A percentile compares a stretch with the other conserved stretches of the same genome.
These are phyloP conservation scores for Trissolcus basalis DNA, from an alignment of 1,140 invertebrate species.

Conservation along the genomic window DNA sequence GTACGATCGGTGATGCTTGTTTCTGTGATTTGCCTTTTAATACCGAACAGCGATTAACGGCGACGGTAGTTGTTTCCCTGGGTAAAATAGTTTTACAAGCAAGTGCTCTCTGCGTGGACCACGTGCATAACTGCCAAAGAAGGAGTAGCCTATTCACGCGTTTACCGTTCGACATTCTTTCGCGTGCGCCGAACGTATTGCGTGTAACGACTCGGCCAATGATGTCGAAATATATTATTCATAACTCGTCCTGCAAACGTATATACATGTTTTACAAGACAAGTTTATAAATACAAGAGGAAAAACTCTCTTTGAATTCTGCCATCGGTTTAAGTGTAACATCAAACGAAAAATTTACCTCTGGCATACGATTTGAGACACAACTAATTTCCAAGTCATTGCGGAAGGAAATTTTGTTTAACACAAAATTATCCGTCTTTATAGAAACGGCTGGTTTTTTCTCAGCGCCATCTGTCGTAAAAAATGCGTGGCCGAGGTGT, in stretches of 20 bases:
- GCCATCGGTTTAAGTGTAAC: not conserved
- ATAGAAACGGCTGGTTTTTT: too few species aligned
- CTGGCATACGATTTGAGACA: too few species aligned
- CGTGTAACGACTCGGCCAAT: constrained; percentile 26
- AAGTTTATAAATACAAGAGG: constrained; percentile 41
- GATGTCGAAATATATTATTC: constrained; percentile 56
- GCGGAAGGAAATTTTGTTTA: too few species aligned
- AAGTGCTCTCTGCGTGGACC: constrained; percentile 9
- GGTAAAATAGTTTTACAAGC: too few species aligned
- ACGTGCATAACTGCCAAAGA: constrained; percentile 22
- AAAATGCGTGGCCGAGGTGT: too few species aligned
- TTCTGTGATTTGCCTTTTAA: too few species aligned
- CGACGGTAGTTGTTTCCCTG: too few species aligned
- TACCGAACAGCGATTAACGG: too few species aligned
- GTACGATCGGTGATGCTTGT: too few species aligned
- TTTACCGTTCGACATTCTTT: constrained; percentile 58
- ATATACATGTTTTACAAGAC: constrained; percentile 46
- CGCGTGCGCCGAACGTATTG: constrained; percentile 32
- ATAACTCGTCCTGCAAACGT: constrained; percentile 29
- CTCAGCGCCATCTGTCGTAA: too few species aligned
- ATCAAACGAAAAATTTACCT: not conserved
- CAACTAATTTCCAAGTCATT: too few species aligned
- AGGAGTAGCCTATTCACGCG: constrained; percentile 42
- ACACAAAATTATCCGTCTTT: too few species aligned
- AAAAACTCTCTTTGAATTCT: constrained; percentile 23